phyloP scores from a whole-genome alignment of 2,888 invertebrate species.

The Polydrusus tereticollis region DNA sequence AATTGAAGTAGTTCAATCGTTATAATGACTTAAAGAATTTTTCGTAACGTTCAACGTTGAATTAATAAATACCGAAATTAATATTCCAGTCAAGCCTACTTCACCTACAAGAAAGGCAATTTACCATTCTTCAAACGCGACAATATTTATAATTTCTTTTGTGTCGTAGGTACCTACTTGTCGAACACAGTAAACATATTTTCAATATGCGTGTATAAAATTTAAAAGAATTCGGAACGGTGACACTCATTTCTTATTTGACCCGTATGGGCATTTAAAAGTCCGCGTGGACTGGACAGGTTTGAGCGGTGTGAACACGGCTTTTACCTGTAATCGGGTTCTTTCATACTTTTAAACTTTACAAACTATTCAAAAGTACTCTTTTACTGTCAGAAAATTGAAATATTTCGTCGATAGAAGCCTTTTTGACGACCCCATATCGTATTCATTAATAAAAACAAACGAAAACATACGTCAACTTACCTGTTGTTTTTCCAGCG shows the following conservation, averaged over 20 bases:
- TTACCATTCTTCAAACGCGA: conserved; percentile 31
- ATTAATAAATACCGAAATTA: conserved; percentile 27
- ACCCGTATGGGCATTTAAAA: conserved; percentile 64
- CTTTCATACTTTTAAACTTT: conserved; percentile 37
- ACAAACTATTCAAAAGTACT: conserved; percentile 30
- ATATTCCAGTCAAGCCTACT: conserved; percentile 38
- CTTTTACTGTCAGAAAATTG: conserved; percentile 8
- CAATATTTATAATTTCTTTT: conserved; percentile 23
- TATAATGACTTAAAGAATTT: too few relatives aligned
- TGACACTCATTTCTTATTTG: conserved; percentile 58
- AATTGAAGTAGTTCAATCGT: too few relatives aligned
- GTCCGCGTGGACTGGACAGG: conserved; percentile 56
- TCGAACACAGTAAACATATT: conserved; percentile 28
- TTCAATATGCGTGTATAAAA: conserved; percentile 26
- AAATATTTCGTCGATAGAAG: not conserved
- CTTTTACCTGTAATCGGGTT: conserved; percentile 62
- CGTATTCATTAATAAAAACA: conserved; percentile 22
- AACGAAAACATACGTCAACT: conserved; percentile 37
- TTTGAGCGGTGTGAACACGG: conserved; percentile 61
- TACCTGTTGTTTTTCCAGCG: conserved; percentile 60
- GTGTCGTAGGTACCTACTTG: conserved; percentile 12
- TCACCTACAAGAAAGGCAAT: conserved; percentile 28
- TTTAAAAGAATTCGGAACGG: conserved; percentile 33
- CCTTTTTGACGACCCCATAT: not conserved
- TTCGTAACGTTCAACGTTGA: not conserved